A percentile compares a stretch with the other conserved stretches of the same genome.
Conservation (phyloP, 37 sponge, comb jelly and placozoan species). For the Beroe forskalii region DNA sequence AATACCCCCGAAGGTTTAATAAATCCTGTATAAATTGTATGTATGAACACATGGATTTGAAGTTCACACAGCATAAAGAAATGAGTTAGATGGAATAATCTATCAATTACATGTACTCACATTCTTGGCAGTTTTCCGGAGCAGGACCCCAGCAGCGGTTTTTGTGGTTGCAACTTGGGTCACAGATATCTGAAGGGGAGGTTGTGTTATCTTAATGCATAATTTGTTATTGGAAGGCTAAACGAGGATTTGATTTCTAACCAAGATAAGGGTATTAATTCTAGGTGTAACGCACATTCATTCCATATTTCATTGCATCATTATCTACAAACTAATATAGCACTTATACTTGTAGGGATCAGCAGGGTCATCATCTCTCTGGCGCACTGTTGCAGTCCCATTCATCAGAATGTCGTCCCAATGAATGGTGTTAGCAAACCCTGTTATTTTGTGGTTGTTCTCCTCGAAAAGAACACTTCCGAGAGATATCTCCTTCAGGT, state of each 20-base stretch:
- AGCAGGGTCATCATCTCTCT: not conserved
- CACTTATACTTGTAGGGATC: not conserved
- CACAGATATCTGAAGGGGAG: not conserved
- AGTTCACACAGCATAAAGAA: no score
- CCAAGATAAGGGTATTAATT: not conserved
- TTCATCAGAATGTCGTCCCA: constrained; percentile 53
- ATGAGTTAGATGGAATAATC: no score
- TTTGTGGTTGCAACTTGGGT: constrained; percentile 3
- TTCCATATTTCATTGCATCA: no score
- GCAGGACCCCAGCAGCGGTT: constrained; percentile 27
- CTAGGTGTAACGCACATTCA: not conserved
- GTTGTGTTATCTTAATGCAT: no score
- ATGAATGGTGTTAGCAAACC: not conserved
- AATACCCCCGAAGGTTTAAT: no score
- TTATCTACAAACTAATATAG: no score
- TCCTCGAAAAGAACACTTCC: constrained; percentile 1
- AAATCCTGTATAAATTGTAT: no score
- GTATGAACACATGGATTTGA: no score
- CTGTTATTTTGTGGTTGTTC: not conserved
- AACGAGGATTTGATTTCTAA: not conserved
- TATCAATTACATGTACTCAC: no score
- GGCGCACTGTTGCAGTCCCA: constrained; percentile 3
- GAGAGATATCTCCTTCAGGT: not conserved
- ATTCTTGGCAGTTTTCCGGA: not conserved
- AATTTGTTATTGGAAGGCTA: not conserved